Percentiles rank a stretch among this genome's conserved stretches.
These are phyloP conservation scores for Cyanistes caeruleus DNA, from an alignment of 2,113 vertebrate genomes.

Conservation along the genomic window DNA sequence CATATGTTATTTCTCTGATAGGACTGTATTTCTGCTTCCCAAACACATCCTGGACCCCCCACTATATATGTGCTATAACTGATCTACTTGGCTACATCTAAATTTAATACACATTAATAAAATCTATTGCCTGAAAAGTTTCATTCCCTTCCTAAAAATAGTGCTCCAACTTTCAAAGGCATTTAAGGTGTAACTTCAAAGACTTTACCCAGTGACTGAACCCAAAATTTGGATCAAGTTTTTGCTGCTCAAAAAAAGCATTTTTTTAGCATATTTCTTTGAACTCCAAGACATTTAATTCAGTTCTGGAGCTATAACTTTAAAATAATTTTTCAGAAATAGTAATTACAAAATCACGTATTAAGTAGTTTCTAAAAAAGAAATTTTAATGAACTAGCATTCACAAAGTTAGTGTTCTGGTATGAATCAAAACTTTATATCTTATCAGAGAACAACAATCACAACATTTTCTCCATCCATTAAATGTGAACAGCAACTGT, in stretches of 20 bases:
- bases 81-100: neutral
- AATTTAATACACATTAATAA: neutral
- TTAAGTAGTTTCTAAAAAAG: neutral
- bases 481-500: neutral
- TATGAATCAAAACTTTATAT: neutral
- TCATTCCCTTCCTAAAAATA: neutral
- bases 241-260: neutral
- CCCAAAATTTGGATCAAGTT: neutral
- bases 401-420: neutral
- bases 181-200: neutral
- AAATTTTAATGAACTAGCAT: neutral
- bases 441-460: neutral
- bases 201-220: neutral
- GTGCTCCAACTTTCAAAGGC: neutral
- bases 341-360: neutral
- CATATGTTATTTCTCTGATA: neutral
- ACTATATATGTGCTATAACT: neutral
- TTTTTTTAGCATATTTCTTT: neutral
- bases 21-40: neutral
- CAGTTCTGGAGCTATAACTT: neutral
- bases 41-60: neutral
- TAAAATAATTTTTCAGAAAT: neutral
- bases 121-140: neutral
- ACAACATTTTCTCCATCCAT: fast-evolving
- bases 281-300: neutral